Base-by-base conservation (phyloP, 2,797 vertebrate genomes). In the Eulemur albifrons region DNA sequence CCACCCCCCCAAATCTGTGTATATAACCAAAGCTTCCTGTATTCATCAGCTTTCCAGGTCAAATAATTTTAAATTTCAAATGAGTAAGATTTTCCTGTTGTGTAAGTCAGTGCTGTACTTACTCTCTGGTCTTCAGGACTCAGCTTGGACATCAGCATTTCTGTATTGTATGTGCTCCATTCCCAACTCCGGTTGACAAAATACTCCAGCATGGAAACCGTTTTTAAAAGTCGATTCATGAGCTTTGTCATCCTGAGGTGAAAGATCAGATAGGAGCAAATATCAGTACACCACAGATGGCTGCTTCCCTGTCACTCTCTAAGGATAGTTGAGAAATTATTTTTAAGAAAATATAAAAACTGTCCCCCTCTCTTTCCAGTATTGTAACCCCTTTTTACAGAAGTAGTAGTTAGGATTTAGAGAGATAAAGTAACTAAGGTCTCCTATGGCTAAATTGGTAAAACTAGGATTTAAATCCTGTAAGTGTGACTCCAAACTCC, bases 151-250 rank as follows among this genome's bases (percentile, higher is more conserved):
- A 99, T 98, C 97, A 99, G 98, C 99, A 99, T 99, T 97, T 93
- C 99, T 83, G 99, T 98, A 96, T 99, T 99, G 73, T 99, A 99
- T 0, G 99, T 99, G 98, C 99, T 99, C 99, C 99, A 99, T 17
- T 99, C 98, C 99, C 99, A 99, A 95, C 99, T 99, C 98, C 98
- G 99, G 83, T 98, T 99, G 98, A 99, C 98, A 98, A 99, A 99
- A 69, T 99, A 99, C 98, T 99, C 99, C 97, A 99, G 96, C 95
- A 99, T 98, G 86, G 99, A 97, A 92, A 99, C 98, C 76, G 99
- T 99, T 96, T 98, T 99, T 96, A 99, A 98, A 81, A 99, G 98
- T 23, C 99, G 99, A 85, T 99, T 99, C 97, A 99, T 99, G 96
- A 99, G 98, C 88, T 99, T 99, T 99, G 99, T 99, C 99, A 99